These are phyloP conservation scores for Sylvietta virens DNA, from an alignment of 2,113 vertebrate species.

Conservation along the genomic window DNA sequence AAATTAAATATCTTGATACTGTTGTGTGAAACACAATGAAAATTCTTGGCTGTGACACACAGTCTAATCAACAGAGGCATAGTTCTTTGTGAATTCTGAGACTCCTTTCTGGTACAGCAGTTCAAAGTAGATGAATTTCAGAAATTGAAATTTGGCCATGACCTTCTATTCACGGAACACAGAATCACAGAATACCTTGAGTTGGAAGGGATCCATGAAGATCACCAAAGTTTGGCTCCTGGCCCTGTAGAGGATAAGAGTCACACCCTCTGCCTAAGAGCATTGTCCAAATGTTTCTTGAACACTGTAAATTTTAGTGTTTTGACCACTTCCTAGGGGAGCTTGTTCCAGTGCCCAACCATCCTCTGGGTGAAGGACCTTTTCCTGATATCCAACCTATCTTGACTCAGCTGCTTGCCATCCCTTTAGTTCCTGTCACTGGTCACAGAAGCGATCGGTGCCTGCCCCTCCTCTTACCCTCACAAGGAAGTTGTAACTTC, in stretches of 20 bases:
- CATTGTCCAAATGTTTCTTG: not conserved
- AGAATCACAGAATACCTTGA: not conserved
- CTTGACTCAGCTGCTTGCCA: not conserved
- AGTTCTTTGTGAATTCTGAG: not conserved
- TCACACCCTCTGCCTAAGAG: not conserved
- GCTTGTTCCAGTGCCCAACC: not conserved
- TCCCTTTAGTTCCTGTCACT: not conserved
- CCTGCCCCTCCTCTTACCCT: not conserved
- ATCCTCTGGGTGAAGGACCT: not conserved
- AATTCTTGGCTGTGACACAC: not conserved
- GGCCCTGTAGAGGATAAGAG: not conserved
- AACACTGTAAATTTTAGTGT: rapidly evolving
- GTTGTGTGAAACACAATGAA: not conserved
- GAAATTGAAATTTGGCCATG: not conserved
- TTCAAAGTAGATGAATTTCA: not conserved
- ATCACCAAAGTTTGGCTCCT: not conserved
- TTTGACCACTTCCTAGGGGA: not conserved
- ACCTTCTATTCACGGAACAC: not conserved
- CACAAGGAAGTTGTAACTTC: rapidly evolving
- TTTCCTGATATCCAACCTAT: not conserved
- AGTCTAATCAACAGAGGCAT: not conserved
- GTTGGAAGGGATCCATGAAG: not conserved
- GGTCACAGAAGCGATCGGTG: not conserved
- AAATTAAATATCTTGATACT: not conserved
- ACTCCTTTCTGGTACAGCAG: not conserved